Evolutionary conservation across 2,888 invertebrate genomes (phyloP).

Genomic region (Nysson spinosus): DNA sequence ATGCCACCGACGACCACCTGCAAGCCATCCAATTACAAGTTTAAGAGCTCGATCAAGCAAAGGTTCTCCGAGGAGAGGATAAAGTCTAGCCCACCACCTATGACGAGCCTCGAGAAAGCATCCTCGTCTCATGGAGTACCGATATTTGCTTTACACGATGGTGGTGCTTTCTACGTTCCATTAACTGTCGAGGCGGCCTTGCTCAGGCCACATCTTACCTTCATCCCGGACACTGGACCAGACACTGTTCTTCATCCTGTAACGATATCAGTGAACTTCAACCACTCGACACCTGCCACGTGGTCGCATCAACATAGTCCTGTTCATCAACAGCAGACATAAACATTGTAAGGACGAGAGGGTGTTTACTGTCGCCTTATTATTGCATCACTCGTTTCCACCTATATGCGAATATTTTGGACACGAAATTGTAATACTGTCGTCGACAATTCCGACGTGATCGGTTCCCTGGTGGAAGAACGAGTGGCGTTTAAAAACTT

Average conservation of each 20-base stretch:
- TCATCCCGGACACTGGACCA: constrained; percentile 77
- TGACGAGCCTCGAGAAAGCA: constrained; percentile 54
- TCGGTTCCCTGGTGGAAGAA: no score
- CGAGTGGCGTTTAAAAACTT: no score
- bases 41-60: constrained; percentile 95
- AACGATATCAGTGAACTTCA: constrained; percentile 92
- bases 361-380: not conserved
- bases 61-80: constrained; percentile 83
- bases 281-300: constrained; percentile 63
- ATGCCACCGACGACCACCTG: constrained; percentile 59
- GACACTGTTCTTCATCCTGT: constrained; percentile 88
- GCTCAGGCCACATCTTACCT: constrained; percentile 82
- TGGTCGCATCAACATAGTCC: constrained; percentile 73
- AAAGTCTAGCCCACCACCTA: constrained; percentile 71
- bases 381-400: no score
- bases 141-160: constrained; percentile 93
- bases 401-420: no score
- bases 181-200: constrained; percentile 87
- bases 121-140: constrained; percentile 82
- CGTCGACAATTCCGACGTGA: no score
- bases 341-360: constrained; percentile 26
- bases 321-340: constrained; percentile 64
- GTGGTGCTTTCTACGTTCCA: constrained; percentile 93
- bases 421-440: no score
- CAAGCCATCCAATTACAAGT: constrained; percentile 86